Evolutionary conservation across 2,797 vertebrate genomes (phyloP).

Genomic region (Amniataba percoides): DNA sequence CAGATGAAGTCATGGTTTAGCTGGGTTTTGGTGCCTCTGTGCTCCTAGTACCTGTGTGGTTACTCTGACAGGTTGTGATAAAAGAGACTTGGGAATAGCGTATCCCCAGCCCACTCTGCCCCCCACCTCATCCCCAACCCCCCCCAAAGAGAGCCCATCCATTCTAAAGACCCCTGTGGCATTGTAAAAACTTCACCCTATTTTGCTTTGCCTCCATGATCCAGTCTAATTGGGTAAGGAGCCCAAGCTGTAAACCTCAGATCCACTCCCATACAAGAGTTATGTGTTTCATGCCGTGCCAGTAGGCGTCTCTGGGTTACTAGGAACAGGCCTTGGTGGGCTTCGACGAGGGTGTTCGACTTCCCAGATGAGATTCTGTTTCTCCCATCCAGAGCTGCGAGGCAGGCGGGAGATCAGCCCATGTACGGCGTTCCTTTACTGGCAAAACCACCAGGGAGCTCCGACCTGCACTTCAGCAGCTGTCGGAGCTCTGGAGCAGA

Average conservation of each 20-base stretch:
- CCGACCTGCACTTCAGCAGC: conserved; percentile 75
- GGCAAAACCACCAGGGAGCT: conserved; percentile 70
- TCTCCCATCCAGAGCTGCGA: conserved; percentile 81
- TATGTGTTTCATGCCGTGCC: conserved; percentile 85
- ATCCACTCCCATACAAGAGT: conserved; percentile 73
- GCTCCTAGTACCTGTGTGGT: conserved; percentile 46
- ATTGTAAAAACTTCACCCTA: conserved; percentile 79
- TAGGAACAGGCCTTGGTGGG: conserved; percentile 80
- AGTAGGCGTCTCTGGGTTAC: conserved; percentile 80
- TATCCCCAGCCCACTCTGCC: conserved; percentile 35
- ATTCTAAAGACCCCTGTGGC: conserved; percentile 74
- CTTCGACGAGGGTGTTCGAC: conserved; percentile 83
- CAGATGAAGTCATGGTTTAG: neutral
- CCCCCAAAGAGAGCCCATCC: conserved; percentile 69
- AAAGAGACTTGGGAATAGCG: conserved; percentile 67
- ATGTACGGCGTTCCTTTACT: conserved; percentile 65
- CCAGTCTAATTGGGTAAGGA: conserved; percentile 78
- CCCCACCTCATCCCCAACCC: conserved; percentile 20
- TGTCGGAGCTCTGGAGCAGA: conserved; percentile 59
- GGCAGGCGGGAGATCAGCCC: conserved; percentile 64
- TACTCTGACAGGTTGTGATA: conserved; percentile 68
- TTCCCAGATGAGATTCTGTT: conserved; percentile 83
- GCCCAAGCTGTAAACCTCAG: conserved; percentile 75
- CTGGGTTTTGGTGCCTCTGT: conserved; percentile 10
- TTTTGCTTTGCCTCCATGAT: conserved; percentile 75